Conservation (phyloP, 2,113 vertebrate genomes). For the Podarcis muralis region DNA sequence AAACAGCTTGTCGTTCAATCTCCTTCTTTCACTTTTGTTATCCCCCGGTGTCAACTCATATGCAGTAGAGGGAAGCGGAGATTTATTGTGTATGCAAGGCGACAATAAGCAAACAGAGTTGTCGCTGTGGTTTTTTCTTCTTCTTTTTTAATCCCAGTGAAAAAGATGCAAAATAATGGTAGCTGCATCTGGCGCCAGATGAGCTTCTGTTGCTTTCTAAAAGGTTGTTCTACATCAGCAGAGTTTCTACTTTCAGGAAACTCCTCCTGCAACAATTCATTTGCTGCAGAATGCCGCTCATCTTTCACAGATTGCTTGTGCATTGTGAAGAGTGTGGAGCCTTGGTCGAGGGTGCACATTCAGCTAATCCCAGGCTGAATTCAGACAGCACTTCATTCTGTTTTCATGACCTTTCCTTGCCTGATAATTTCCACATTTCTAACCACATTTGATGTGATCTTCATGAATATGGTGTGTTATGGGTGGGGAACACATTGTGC, state of each 20-base stretch:
- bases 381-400: too few species aligned
- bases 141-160: not conserved
- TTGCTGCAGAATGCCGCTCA: not conserved
- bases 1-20: constrained; percentile 48
- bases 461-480: too few species aligned
- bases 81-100: not conserved
- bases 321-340: too few species aligned
- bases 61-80: not conserved
- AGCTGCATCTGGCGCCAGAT: not conserved
- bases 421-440: too few species aligned
- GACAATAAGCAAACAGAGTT: not conserved
- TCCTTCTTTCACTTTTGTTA: constrained; percentile 39
- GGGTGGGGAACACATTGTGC: too few species aligned
- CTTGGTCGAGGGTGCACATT: too few species aligned
- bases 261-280: not conserved
- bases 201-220: not conserved
- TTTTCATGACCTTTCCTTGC: too few species aligned
- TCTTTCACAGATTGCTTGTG: not conserved
- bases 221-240: not conserved
- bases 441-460: too few species aligned
- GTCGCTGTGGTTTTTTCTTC: not conserved
- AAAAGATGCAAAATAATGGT: not conserved
- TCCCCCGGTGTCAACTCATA: constrained; percentile 16
- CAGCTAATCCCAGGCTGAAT: too few species aligned
- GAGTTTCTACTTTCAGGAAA: not conserved